Base-by-base conservation (phyloP, 2,797 vertebrate genomes). In the Huso huso region DNA sequence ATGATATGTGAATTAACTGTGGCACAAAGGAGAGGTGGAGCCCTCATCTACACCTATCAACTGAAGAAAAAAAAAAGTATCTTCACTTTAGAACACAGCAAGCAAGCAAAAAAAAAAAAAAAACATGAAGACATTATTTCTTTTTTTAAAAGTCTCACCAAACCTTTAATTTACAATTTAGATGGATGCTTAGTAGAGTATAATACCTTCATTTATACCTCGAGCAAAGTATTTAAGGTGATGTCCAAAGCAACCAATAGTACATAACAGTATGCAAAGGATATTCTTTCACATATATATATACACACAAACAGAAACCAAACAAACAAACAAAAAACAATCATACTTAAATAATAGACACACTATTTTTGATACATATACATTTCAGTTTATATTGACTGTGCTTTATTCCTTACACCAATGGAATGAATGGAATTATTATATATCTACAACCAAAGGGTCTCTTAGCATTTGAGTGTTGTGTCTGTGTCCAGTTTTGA, bases 351-450 rank as follows among this genome's bases (percentile, higher is more conserved):
- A 82, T 76, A 85, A 79, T 76, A 55, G 79, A 90, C 78, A 83
- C 83, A 75, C 70, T 50, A 73, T 69, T 87, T 83, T 81, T 88
- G 85, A 83, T 86, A 89, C 88, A 86, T 88, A 84, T 90, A 90
- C 87, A 89, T 87, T 82, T 86, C 72, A 76, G 74, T 76, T 78
- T 86, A 88, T 84, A 83, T 83, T 82, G 72, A 83, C 83, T 89
- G 87, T 89, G 88, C 87, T 90, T 90, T 86, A 90, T 88, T 84
- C 80, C 85, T 88, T 89, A 87, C 84, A 89, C 83, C 86, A 86
- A 88, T 88, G 82, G 78, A 88, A 89, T 86, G 83, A 81, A 85
- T 82, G 82, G 61, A 78, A 69, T 37, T 85, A 74, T 76, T 86
- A 70, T 87, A 66, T 89, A 90, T 89, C 88, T 90, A 90, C 88